Evolutionary conservation across 92 coral and sea anemone species (phyloP).

Genomic region (Actinernus sp.): DNA sequence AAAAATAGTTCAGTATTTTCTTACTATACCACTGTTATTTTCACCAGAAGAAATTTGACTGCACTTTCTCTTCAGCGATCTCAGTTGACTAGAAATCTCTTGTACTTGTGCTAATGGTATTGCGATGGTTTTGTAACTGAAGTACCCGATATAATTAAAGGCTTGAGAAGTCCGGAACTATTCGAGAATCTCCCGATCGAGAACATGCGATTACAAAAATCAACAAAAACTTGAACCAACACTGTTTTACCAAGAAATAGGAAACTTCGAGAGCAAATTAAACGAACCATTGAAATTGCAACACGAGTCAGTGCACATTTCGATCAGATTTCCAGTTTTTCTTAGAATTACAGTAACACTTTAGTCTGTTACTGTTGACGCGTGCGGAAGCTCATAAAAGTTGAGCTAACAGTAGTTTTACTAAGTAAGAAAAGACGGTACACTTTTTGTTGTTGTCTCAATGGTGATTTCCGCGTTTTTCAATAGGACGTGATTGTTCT

Average conservation of each 20-base stretch:
- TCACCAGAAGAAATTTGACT: too few relatives aligned
- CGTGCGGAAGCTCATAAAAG: not conserved
- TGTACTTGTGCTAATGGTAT: too few relatives aligned
- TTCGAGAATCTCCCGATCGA: constrained; percentile 4
- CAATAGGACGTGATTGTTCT: too few relatives aligned
- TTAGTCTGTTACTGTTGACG: not conserved
- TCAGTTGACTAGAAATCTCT: too few relatives aligned
- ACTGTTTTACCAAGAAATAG: not conserved
- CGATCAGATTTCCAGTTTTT: not conserved
- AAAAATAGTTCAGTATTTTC: too few relatives aligned
- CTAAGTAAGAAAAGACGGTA: not conserved
- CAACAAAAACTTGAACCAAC: constrained; percentile 24
- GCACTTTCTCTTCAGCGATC: too few relatives aligned
- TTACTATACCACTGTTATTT: too few relatives aligned
- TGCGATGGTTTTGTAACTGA: not conserved
- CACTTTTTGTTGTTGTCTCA: too few relatives aligned
- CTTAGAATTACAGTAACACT: not conserved
- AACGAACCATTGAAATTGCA: not conserved
- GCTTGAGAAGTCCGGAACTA: not conserved
- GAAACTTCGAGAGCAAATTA: not conserved
- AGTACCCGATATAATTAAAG: not conserved
- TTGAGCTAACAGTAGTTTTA: not conserved
- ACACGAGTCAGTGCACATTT: not conserved
- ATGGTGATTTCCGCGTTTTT: too few relatives aligned
- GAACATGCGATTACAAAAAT: constrained; percentile 20